Conservation (phyloP, 2,888 invertebrate genomes). For the Drosophila atripex region DNA sequence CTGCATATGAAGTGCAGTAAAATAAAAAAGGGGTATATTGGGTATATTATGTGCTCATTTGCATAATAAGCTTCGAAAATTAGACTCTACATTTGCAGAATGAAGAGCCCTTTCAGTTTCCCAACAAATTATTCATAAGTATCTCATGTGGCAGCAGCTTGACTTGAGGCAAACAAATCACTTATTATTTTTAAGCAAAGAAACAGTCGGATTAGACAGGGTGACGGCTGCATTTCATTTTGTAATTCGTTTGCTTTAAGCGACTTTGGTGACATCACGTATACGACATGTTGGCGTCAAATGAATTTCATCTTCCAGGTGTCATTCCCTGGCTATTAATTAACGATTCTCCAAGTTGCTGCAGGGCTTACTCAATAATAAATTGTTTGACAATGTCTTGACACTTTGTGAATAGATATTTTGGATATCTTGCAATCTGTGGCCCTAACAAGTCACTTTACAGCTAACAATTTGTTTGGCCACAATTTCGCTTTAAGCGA, state of each 20-base stretch:
- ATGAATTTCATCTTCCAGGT: slow-evolving; percentile 9
- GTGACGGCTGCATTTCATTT: slow-evolving; percentile 26
- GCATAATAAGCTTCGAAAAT: slow-evolving; percentile 5
- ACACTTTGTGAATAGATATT: slow-evolving; percentile 9
- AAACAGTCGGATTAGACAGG: slow-evolving; percentile 32
- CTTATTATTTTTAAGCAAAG: slow-evolving; percentile 26
- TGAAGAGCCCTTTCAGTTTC: neutral
- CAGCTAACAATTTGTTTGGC: slow-evolving; percentile 6
- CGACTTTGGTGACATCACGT: slow-evolving; percentile 43
- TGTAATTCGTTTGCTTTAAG: slow-evolving; percentile 53
- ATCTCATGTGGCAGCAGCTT: slow-evolving; percentile 15
- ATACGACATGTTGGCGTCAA: slow-evolving; percentile 44
- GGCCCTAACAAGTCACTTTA: slow-evolving; percentile 25
- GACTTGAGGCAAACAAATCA: slow-evolving; percentile 2
- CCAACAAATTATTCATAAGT: slow-evolving; percentile 19
- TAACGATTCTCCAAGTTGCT: slow-evolving; percentile 48
- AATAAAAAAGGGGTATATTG: slow-evolving; percentile 4
- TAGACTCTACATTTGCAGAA: neutral
- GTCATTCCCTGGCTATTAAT: slow-evolving; percentile 56
- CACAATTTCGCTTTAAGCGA: slow-evolving; percentile 28
- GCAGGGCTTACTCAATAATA: slow-evolving; percentile 15
- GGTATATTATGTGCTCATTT: slow-evolving; percentile 1
- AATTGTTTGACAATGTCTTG: slow-evolving; percentile 26
- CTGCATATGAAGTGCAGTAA: slow-evolving; percentile 21
- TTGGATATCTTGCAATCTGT: slow-evolving; percentile 19